Evolutionary conservation across 2,888 invertebrate genomes (phyloP).

Genomic region (Cephus runcator): DNA sequence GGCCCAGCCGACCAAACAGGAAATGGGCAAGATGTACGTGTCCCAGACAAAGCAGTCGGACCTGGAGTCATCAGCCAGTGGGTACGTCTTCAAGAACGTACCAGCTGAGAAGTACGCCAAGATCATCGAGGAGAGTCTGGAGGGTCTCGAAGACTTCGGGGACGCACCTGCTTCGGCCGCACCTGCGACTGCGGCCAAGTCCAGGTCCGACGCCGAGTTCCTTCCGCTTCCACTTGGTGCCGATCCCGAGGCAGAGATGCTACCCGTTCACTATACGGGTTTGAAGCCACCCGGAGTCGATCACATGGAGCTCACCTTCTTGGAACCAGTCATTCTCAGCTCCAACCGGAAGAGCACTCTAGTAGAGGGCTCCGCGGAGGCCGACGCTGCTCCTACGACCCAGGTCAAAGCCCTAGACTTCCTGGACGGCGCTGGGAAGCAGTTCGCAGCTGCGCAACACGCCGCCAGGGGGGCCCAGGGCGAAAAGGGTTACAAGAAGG

Average conservation of each 20-base stretch:
- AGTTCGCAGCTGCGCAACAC: constrained; percentile 67
- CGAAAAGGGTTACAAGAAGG: constrained; percentile 68
- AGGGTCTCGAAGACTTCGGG: constrained; percentile 17
- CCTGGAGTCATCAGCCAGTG: constrained; percentile 69
- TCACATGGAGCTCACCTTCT: constrained; percentile 52
- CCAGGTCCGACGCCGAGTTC: constrained; percentile 33
- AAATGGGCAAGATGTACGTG: constrained; percentile 67
- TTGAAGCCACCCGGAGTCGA: constrained; percentile 59
- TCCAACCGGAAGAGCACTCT: constrained; percentile 8
- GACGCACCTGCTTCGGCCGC: constrained; percentile 41
- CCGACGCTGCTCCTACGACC: neutral
- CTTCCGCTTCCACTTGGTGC: constrained; percentile 49
- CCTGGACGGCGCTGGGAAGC: constrained; percentile 65
- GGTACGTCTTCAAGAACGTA: constrained; percentile 56
- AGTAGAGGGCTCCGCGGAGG: constrained; percentile 12
- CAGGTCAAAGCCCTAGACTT: constrained; percentile 15
- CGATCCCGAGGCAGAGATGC: constrained; percentile 62
- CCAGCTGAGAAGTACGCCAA: constrained; percentile 44
- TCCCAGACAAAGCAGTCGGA: constrained; percentile 69
- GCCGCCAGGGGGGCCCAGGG: constrained; percentile 69
- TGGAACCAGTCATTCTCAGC: constrained; percentile 15
- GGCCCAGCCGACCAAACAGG: constrained; percentile 19
- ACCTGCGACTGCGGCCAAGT: constrained; percentile 24
- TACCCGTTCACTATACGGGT: constrained; percentile 55
- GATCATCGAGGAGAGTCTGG: constrained; percentile 52